Evolutionary conservation across 2,888 invertebrate species (phyloP), one percentile per base, ranked within the genome.

Genomic region (Dasysyrphus tricinctus): DNA sequence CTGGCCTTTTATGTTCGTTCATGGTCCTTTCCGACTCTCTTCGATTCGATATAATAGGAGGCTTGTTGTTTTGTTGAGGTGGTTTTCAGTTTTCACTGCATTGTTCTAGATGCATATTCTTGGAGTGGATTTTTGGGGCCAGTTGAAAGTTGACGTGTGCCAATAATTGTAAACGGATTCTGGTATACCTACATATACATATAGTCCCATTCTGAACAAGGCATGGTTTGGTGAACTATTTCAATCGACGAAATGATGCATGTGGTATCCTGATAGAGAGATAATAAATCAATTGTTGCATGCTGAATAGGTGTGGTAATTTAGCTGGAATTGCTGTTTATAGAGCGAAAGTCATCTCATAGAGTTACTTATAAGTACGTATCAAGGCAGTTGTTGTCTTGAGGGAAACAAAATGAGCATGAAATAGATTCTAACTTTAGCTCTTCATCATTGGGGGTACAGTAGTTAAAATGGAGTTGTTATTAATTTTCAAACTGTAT

Each of bases 251-350:
- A 54, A 69, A 75, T 76, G 70, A 80, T 75, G 49, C 44, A 72
- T 72, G 70, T 65, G 37, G 65, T 80, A 51, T 75, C 19, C 19
- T 42, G 72, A 72, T 80, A 57, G 65, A 49, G 34, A 49, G 49
- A 76, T 32, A 47, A 80, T 80, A 69, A 67, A 72, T 80, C 84
- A 84, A 72, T 84, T 80, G 72, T 72, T 79, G 69, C 54, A 74
- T 54, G 47, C 19, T 65, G 8, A 39, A 59, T 9, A 42, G 61
- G 24, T 61, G 19, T 42, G 39, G 61, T 61, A 14, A 34, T 16
- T 9, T 7, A n/a, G 59, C 11, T 39, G 39, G 39, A 59, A 59
- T 59, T 19, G 0, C 7, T 14, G 39, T 37, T 29, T 24, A 24
- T 14, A 59, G 39, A 37, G 19, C 37, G 11, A 37, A 39, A 39